Base-by-base conservation (phyloP, 2,113 vertebrate species). In the Nipponia nippon region DNA sequence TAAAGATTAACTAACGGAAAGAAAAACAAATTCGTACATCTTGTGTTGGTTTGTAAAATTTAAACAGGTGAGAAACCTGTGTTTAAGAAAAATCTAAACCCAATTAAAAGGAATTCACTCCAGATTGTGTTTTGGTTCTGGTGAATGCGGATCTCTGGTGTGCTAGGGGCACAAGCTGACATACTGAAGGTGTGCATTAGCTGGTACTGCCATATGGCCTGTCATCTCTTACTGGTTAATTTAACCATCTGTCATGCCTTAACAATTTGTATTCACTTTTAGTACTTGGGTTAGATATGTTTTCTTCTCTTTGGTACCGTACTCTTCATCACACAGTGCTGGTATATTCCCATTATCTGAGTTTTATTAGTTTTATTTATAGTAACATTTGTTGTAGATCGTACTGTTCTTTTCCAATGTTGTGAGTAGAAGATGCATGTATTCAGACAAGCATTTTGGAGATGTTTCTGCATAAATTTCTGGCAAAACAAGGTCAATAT, bases 161-260 rank as follows among this genome's bases (percentile, higher is more conserved):
- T 47, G 65, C 76, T 84, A 6, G 27, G 47, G 75, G 16, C 42
- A 34, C 58, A 47, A 32, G 61, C 52, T 73, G 78, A 22, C 25
- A 6, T 38, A 61, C 76, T 32, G 42, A 89, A 96, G 95, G 92
- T 96, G 72, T 92, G 84, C 69, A n/a, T 94, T 89, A 95, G 87
- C 90, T 75, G 53, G 44, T 85, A 10, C 81, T 87, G 91, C 96
- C 96, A 96, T 94, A 92, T 97, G 97, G 97, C 72, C 53, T 34
- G 46, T 76, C 62, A 1, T 38, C 78, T 94, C 87, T 95, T 95
- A 90, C 38, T 83, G 69, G 93, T 75, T 98, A 85, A 97, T 89
- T 95, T 93, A 94, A 67, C 96, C 95, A 97, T 96, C 97, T 98
- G 97, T 90, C 83, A 42, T 13, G 72, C 87, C 92, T 90, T 95